Percentiles rank a stretch among this genome's conserved stretches.
phyloP scores from a whole-genome alignment of 2,888 invertebrate genomes.

The Brachypalpus laphriformis region DNA sequence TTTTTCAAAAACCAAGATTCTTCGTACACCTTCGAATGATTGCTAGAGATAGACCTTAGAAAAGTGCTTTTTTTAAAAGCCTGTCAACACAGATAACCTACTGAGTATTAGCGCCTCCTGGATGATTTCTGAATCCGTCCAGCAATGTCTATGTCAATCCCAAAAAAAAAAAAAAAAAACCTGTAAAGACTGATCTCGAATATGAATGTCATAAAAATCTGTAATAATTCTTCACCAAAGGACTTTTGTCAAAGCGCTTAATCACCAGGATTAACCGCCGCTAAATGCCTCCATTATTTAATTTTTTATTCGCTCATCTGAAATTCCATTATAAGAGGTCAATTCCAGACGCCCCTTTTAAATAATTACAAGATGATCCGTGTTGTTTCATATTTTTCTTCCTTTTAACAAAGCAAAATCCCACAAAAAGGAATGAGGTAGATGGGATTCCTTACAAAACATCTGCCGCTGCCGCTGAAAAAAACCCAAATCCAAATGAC shows the following conservation, averaged over 20 bases:
- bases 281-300: background rate
- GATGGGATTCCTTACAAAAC: slow-evolving; percentile 22
- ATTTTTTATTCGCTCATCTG: background rate
- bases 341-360: slow-evolving; percentile 2
- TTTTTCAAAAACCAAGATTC: no score
- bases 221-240: background rate
- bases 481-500: slow-evolving; percentile 38
- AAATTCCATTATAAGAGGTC: slow-evolving; percentile 47
- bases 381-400: slow-evolving; percentile 46
- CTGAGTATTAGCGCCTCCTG: no score
- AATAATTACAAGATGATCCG: slow-evolving; percentile 59
- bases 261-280: slow-evolving; percentile 7
- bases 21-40: no score
- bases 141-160: no score
- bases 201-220: background rate
- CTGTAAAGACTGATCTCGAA: no score
- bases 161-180: no score
- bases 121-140: no score
- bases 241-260: slow-evolving; percentile 5
- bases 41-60: no score
- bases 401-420: slow-evolving; percentile 1
- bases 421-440: slow-evolving; percentile 25
- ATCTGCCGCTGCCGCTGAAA: slow-evolving; percentile 35
- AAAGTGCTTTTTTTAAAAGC: no score
- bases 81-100: no score